These are phyloP conservation scores for Papilio gigon DNA, from an alignment of 2,888 invertebrate genomes.

Conservation along the genomic window DNA sequence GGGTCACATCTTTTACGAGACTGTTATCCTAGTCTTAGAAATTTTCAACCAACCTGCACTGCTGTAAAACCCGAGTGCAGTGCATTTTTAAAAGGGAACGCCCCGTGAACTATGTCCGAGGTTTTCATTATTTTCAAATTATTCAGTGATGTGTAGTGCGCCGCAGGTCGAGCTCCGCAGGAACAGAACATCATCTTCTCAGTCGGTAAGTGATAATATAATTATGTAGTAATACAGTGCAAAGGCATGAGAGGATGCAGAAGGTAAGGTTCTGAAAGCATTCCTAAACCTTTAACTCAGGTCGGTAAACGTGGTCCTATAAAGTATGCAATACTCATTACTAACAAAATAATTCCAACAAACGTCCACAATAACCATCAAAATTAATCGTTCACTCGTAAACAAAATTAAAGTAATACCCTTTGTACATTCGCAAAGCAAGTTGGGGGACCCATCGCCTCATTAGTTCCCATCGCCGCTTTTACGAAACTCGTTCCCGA, in stretches of 20 bases:
- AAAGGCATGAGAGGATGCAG: slow-evolving; percentile 1
- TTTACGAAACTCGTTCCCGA: slow-evolving; percentile 76
- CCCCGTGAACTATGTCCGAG: slow-evolving; percentile 66
- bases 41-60: slow-evolving; percentile 78
- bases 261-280: neutral
- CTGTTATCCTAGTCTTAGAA: slow-evolving; percentile 68
- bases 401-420: slow-evolving; percentile 75
- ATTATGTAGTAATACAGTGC: slow-evolving; percentile 34
- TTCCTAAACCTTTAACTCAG: neutral
- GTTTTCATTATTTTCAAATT: slow-evolving; percentile 79
- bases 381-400: slow-evolving; percentile 68
- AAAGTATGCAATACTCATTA: slow-evolving; percentile 33
- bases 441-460: slow-evolving; percentile 72
- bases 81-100: slow-evolving; percentile 81
- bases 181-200: slow-evolving; percentile 53
- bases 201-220: slow-evolving; percentile 60
- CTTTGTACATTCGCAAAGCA: slow-evolving; percentile 74
- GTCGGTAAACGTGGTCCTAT: slow-evolving; percentile 17
- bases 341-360: slow-evolving; percentile 47
- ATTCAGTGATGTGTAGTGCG: slow-evolving; percentile 78
- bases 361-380: slow-evolving; percentile 61
- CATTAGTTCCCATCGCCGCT: slow-evolving; percentile 77
- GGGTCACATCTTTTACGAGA: slow-evolving; percentile 74
- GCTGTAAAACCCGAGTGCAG: slow-evolving; percentile 77
- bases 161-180: slow-evolving; percentile 58